Base-by-base conservation (phyloP, 2,797 vertebrate species). In the Ptychobarbus kaznakovi region DNA sequence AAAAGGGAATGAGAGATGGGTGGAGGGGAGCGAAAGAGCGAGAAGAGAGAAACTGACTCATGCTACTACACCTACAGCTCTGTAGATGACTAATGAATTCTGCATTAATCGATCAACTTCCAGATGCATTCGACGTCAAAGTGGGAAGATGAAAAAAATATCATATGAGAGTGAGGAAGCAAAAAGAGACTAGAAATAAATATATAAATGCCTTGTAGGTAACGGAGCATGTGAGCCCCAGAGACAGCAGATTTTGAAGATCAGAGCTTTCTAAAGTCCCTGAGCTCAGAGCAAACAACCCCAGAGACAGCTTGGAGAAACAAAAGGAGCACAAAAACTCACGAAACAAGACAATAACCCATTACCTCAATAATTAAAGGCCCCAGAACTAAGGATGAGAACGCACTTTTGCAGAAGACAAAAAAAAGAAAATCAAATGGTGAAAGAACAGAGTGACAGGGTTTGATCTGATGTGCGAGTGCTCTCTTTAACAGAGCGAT, bases 311-410 rank as follows among this genome's bases (percentile, higher is more conserved):
- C 58, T 81, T 76, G 70, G 11, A 84, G 20, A 61, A 80, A 76
- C 84, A 80, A 86, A 82, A 70, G 61, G 11, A 77, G 65, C 22
- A 35, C 20, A 72, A 68, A 70, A 77, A 56, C 16, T 58, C 51
- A 25, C 25, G 12, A 22, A 58, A 80, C 75, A 81, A n/a, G 51
- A 80, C 70, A 75, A 76, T 66, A 84, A 87, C 28, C 66, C 74
- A 81, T 80, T 68, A 78, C 51, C 25, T 65, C 63, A 68, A 51
- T 77, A 84, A 86, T 82, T 84, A 87, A 90, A 86, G 78, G 53
- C 65, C 38, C 46, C 40, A 51, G 10, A 61, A 66, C 38, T 40
- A 82, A 81, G 46, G 58, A 83, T 15, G 83, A 72, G 66, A 16
- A 16, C 22, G 20, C 32, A 58, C 63, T 32, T 40, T 46, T 8